Evolutionary conservation across 2,888 invertebrate species (phyloP).

Genomic region (Orgyia antiqua): DNA sequence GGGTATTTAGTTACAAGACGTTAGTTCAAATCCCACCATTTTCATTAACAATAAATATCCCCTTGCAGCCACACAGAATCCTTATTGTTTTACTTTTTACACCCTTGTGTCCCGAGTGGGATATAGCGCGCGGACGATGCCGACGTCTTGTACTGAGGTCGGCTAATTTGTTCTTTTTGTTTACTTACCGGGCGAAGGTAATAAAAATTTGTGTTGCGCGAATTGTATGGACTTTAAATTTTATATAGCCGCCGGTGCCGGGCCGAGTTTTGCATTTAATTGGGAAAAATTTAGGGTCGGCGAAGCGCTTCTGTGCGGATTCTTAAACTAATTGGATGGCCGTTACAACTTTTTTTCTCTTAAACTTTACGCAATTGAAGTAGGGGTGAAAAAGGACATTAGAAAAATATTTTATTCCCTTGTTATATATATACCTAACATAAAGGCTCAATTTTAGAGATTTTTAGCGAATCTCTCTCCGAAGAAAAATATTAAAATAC

Average conservation of each 20-base stretch:
- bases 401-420: slow-evolving; percentile 16
- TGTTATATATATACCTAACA: slow-evolving; percentile 13
- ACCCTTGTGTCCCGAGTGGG: slow-evolving; percentile 73
- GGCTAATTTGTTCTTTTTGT: slow-evolving; percentile 75
- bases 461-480: too few relatives aligned
- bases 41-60: slow-evolving; percentile 80
- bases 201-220: slow-evolving; percentile 78
- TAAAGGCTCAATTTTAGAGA: too few relatives aligned
- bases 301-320: slow-evolving; percentile 72
- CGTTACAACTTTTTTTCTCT: slow-evolving; percentile 69
- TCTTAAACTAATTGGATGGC: slow-evolving; percentile 75
- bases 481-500: too few relatives aligned
- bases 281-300: slow-evolving; percentile 74
- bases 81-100: slow-evolving; percentile 79
- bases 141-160: slow-evolving; percentile 58
- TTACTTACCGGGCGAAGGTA: slow-evolving; percentile 71
- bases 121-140: slow-evolving; percentile 53
- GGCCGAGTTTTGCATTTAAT: slow-evolving; percentile 75
- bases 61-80: slow-evolving; percentile 71
- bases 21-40: slow-evolving; percentile 78
- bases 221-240: slow-evolving; percentile 77
- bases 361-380: slow-evolving; percentile 56
- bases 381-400: slow-evolving; percentile 38
- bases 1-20: slow-evolving; percentile 79
- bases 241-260: slow-evolving; percentile 67